phyloP scores from a whole-genome alignment of 2,888 invertebrate genomes.

The Heliconius ismenius region DNA sequence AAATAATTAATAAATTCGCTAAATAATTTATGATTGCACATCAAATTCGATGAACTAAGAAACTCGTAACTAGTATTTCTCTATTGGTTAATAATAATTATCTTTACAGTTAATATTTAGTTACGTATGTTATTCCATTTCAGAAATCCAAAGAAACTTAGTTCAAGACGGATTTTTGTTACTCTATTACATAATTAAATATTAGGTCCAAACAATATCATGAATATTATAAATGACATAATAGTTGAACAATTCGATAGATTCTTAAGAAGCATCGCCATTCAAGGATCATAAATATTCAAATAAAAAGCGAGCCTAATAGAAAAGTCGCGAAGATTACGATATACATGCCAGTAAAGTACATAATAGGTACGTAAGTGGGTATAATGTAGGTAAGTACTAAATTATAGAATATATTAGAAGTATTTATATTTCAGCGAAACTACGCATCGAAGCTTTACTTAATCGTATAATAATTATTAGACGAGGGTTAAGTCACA shows the following conservation, averaged over 20 bases:
- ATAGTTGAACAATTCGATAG: slow-evolving; percentile 46
- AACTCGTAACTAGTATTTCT: slow-evolving; percentile 71
- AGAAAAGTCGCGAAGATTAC: slow-evolving; percentile 67
- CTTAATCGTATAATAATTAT: slow-evolving; percentile 75
- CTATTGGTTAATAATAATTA: slow-evolving; percentile 70
- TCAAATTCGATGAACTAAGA: slow-evolving; percentile 65
- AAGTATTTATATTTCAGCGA: slow-evolving; percentile 74
- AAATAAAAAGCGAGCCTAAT: slow-evolving; percentile 70
- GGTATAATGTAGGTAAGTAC: slow-evolving; percentile 76
- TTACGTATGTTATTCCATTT: slow-evolving; percentile 77
- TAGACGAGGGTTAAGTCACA: slow-evolving; percentile 69
- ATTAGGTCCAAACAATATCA: slow-evolving; percentile 44
- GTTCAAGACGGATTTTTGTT: slow-evolving; percentile 73
- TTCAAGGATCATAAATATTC: slow-evolving; percentile 55
- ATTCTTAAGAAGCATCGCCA: slow-evolving; percentile 73
- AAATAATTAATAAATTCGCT: slow-evolving; percentile 77
- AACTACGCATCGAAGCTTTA: slow-evolving; percentile 78
- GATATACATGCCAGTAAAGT: slow-evolving; percentile 74
- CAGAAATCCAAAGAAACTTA: slow-evolving; percentile 72
- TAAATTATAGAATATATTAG: slow-evolving; percentile 78
- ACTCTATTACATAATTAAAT: slow-evolving; percentile 49
- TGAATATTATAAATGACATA: slow-evolving; percentile 44
- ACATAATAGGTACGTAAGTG: slow-evolving; percentile 73
- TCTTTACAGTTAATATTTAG: slow-evolving; percentile 74
- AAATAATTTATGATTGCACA: slow-evolving; percentile 71